Evolutionary conservation across 2,113 vertebrate genomes (phyloP), one percentile per base, ranked within the genome.

Genomic region (Sitta europaea): DNA sequence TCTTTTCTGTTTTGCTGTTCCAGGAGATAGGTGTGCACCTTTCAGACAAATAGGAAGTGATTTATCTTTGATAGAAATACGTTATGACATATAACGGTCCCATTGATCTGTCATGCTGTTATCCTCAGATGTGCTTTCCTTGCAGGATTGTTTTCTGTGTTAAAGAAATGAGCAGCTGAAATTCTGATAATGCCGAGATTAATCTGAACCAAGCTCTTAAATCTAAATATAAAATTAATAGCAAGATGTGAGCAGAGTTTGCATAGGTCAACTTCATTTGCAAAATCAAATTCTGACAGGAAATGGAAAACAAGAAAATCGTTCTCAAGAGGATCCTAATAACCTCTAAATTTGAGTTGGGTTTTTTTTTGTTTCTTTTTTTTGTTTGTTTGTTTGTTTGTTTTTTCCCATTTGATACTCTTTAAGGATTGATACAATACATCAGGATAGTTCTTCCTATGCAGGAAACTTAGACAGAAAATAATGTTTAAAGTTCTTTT

Each of bases 81-180:
- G 7, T 82, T 83, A 55, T 55, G 36, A 59, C 51, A 55, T n/a
- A 51, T 54, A 89, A 83, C 38, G 5, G 35, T 79, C 12, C 38
- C 67, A 61, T 23, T 76, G 89, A 50, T 63, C 48, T 22, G 31
- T n/a, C 10, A 9, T 23, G 22, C 16, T 54, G 6, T 9, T 79
- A 62, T 65, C 66, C 75, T 92, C 57, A 79, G 59, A 63, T 51
- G 31, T 13, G 13, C 62, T 81, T 93, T 75, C 62, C 29, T 89
- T 85, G 53, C 40, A 65, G 48, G 73, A 43, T 25, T 58, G 68
- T 84, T 94, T 80, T 62, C 51, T 48, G 18, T 70, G 28, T 65
- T 86, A 61, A 90, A 70, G 72, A 96, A 95, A 86, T 63, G 79
- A 94, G 85, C 90, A 97, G 36, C 59, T 88, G 82, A 96, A 93